Conservation (phyloP, 2,888 invertebrate genomes). For the Diplazon laetatorius region DNA sequence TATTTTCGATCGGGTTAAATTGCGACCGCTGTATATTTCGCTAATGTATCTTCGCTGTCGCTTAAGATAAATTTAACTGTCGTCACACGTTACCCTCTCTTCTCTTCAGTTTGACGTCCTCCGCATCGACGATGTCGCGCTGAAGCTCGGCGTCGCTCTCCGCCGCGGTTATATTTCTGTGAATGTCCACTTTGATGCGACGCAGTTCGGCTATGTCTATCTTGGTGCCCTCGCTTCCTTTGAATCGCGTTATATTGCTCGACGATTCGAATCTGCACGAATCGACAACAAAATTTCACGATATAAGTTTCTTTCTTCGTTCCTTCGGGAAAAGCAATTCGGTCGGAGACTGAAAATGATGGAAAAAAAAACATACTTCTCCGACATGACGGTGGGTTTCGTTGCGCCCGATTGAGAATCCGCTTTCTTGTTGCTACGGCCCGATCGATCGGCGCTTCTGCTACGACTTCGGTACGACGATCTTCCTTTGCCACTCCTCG, state of each 20-base stretch:
- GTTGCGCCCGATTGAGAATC: constrained; percentile 1
- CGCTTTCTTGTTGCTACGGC: constrained; percentile 15
- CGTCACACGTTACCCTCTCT: constrained; percentile 72
- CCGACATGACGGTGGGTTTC: constrained; percentile 63
- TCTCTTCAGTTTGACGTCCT: constrained; percentile 73
- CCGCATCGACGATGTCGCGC: constrained; percentile 71
- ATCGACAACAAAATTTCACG: not conserved
- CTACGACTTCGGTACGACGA: constrained; percentile 52
- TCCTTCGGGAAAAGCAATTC: not conserved
- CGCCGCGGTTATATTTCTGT: constrained; percentile 65
- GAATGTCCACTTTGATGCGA: constrained; percentile 72
- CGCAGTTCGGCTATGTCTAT: constrained; percentile 67
- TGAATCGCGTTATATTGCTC: constrained; percentile 64
- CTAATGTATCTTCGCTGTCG: not conserved
- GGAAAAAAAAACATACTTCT: constrained; percentile 64
- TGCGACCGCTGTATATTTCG: not conserved
- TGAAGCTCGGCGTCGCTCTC: constrained; percentile 62
- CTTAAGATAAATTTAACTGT: constrained; percentile 10
- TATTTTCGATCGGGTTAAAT: not conserved
- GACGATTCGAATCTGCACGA: constrained; percentile 66
- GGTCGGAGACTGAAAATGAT: no score
- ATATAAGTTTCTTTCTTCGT: not conserved
- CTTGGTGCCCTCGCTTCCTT: constrained; percentile 70
- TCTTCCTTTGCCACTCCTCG: constrained; percentile 53
- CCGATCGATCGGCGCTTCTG: constrained; percentile 40